A percentile compares a stretch with the other conserved stretches of the same genome.
Evolutionary conservation across 2,113 vertebrate species (phyloP).

Genomic region (Cricetomys ansorgei): DNA sequence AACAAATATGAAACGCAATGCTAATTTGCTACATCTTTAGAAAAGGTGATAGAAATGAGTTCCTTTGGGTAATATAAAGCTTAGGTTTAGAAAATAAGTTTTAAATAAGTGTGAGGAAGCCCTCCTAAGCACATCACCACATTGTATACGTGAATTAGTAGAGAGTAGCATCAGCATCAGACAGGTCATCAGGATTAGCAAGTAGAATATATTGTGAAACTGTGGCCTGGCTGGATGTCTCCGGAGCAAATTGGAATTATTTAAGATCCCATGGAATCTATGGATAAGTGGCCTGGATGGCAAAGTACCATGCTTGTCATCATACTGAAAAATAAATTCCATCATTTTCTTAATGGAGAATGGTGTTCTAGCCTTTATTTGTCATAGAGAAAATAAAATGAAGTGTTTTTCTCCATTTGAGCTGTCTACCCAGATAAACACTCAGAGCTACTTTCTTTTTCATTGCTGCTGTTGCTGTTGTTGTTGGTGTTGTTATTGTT

Average conservation of each 20-base stretch:
- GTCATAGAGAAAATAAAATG: not conserved
- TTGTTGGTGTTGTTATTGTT: not conserved
- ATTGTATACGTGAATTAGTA: not conserved
- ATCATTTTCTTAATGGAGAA: not conserved
- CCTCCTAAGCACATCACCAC: not conserved
- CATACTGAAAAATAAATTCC: not conserved
- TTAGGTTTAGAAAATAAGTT: not conserved
- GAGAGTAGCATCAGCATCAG: not conserved
- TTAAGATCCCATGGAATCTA: not conserved
- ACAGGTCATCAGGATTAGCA: not conserved
- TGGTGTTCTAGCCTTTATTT: not conserved
- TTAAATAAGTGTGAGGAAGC: not conserved
- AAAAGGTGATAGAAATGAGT: not conserved
- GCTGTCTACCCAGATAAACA: not conserved
- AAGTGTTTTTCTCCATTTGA: not conserved
- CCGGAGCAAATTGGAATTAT: not conserved
- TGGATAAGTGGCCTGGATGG: not conserved
- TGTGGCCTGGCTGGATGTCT: not conserved
- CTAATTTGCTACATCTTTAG: not conserved
- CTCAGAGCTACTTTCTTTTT: not conserved
- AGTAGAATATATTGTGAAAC: not conserved
- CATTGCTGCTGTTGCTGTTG: too few relatives aligned
- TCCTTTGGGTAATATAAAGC: not conserved
- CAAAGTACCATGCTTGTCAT: not conserved
- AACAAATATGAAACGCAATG: not conserved